These are phyloP conservation scores for Oppia nitens DNA, from an alignment of 1,140 invertebrate genomes.

Conservation along the genomic window DNA sequence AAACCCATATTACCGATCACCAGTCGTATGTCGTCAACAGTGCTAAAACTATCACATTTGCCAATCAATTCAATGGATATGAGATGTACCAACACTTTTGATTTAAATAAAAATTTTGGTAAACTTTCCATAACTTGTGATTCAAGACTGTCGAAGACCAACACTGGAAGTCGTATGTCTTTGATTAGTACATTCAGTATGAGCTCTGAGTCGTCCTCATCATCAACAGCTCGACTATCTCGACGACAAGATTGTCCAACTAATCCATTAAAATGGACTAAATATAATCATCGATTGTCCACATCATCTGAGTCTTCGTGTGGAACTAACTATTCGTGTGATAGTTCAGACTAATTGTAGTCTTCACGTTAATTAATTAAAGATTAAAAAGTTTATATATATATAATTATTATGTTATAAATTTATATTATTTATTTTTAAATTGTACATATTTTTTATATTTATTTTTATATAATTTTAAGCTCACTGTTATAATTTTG, in stretches of 20 bases:
- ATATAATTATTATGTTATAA: too few species aligned
- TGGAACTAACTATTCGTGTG: neutral
- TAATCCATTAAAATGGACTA: neutral
- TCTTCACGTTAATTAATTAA: too few species aligned
- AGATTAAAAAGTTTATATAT: too few species aligned
- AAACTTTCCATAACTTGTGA: neutral
- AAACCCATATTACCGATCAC: conserved; percentile 10
- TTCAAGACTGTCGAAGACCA: neutral
- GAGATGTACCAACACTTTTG: neutral
- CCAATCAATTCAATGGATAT: neutral
- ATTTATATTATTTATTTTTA: too few species aligned
- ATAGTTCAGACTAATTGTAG: too few species aligned
- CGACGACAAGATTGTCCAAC: neutral
- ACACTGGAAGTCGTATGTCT: conserved; percentile 1
- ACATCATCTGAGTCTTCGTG: conserved; percentile 7
- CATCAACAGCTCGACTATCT: neutral
- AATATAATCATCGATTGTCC: conserved; percentile 5
- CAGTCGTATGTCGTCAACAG: conserved; percentile 10
- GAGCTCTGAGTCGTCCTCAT: conserved; percentile 1
- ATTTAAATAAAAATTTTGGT: neutral
- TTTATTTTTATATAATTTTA: too few species aligned
- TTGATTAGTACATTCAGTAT: conserved; percentile 1
- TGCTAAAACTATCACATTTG: neutral
- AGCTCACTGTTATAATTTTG: too few species aligned
- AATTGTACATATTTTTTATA: too few species aligned